Evolutionary conservation across 2,888 invertebrate genomes (phyloP).

Genomic region (Microchrysa polita): DNA sequence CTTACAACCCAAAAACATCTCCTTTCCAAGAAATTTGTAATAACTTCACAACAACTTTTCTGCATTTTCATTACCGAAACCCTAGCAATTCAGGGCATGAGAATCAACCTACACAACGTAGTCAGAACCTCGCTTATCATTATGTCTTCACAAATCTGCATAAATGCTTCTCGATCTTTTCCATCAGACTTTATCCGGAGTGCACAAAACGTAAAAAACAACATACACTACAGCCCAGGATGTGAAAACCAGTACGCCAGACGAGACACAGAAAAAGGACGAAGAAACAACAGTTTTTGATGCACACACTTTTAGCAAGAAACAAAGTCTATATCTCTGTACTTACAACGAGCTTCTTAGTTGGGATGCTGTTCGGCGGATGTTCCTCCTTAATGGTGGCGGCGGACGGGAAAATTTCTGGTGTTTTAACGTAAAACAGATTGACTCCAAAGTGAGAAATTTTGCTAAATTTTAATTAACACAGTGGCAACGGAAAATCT

Average conservation of each 20-base stretch:
- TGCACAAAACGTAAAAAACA: too few species aligned
- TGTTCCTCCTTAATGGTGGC: slow-evolving; percentile 64
- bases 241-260: too few species aligned
- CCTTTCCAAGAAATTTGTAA: too few species aligned
- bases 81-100: too few species aligned
- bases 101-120: too few species aligned
- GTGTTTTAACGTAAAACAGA: slow-evolving; percentile 65
- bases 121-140: neutral
- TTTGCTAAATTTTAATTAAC: slow-evolving; percentile 63
- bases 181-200: neutral
- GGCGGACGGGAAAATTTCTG: slow-evolving; percentile 61
- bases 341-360: slow-evolving; percentile 65
- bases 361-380: slow-evolving; percentile 63
- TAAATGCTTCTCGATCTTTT: neutral
- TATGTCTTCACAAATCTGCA: neutral
- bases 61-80: too few species aligned
- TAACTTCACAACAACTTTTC: too few species aligned
- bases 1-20: too few species aligned
- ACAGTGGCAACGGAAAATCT: slow-evolving; percentile 50
- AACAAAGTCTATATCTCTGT: too few species aligned
- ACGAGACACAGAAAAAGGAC: too few species aligned
- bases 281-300: neutral
- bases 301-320: slow-evolving; percentile 3
- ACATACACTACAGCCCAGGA: too few species aligned
- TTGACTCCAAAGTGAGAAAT: slow-evolving; percentile 66